Evolutionary conservation across 2,888 invertebrate species (phyloP), one percentile per base, ranked within the genome.

Genomic region (Caenorhabditis macrosperma): DNA sequence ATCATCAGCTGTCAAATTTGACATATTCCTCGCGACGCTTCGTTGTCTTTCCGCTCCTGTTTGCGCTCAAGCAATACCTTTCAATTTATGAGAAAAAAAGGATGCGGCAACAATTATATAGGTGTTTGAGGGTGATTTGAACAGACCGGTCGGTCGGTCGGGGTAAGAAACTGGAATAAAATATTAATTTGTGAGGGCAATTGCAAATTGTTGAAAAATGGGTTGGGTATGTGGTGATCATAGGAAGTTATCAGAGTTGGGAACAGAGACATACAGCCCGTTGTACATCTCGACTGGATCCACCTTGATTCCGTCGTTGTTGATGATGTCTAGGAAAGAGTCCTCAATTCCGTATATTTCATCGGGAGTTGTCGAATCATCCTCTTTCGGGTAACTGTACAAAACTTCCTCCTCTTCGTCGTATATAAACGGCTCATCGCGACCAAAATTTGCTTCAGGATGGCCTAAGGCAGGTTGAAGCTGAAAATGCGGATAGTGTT

Each of bases 1-100:
- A 38, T 38, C 38, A n/a, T 54, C 54, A 54, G 54, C 54, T 54
- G 54, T 54, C 54, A 54, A 30, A 54, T 54, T n/a, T 54, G 54
- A 54, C 54, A 30, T 30, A 6, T 48, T 20, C 17, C 54, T 30
- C 17, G 20, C 46, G 46, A 46, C 46, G 1, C 46, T 3, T 20
- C 17, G 20, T 3, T 6, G 7, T 46, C 20, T 46, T 46, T 46
- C 20, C 46, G 2, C 46, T 12, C 3, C 38, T 20, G 20, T 46
- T 4, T n/a, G n/a, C n/a, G n/a, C n/a, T 9, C 46, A 46, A 22
- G 46, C 46, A 46, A 46, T 46, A 46, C 46, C 22, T 20, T 46
- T n/a, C 33, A 38, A 38, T 38, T 10, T 12, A 38, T 9, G 9
- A 10, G 38, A 12, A 38, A 9, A 38, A 38, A 38, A 38, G 15